Conservation (phyloP, 2,113 vertebrate species). For the Gracilinanus agilis region DNA sequence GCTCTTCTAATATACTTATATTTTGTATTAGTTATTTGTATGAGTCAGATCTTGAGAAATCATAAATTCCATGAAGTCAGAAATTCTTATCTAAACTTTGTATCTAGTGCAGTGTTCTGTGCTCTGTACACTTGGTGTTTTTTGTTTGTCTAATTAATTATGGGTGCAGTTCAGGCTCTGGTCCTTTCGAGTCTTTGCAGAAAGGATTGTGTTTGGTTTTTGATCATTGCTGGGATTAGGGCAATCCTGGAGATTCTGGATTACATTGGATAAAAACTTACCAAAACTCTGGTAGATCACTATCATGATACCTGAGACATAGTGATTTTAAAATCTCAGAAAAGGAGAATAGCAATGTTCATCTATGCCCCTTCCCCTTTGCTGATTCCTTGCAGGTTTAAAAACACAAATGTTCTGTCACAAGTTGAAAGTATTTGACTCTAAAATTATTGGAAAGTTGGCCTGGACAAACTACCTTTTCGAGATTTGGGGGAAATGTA, state of each 20-base stretch:
- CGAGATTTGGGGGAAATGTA: too few relatives aligned
- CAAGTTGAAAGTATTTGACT: too few relatives aligned
- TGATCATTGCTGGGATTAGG: constrained; percentile 8
- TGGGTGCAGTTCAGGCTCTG: constrained; percentile 32
- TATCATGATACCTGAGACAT: neutral
- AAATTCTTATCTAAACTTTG: too few relatives aligned
- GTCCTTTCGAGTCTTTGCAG: constrained; percentile 41
- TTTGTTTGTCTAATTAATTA: constrained; percentile 34
- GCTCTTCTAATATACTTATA: too few relatives aligned
- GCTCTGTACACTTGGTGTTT: neutral
- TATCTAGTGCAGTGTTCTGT: too few relatives aligned
- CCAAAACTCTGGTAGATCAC: neutral
- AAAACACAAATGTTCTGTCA: too few relatives aligned
- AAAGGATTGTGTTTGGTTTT: constrained; percentile 38
- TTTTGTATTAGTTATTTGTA: too few relatives aligned
- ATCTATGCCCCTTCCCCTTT: neutral
- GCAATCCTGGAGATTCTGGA: neutral
- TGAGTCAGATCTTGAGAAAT: too few relatives aligned
- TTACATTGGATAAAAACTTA: neutral
- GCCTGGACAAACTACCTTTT: too few relatives aligned
- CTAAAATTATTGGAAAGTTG: too few relatives aligned
- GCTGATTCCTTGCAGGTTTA: neutral
- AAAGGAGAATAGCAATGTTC: constrained; percentile 12
- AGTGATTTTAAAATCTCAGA: constrained; percentile 40
- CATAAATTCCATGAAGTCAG: too few relatives aligned